Percentiles rank a stretch among this genome's conserved stretches.
phyloP scores from a whole-genome alignment of 2,888 invertebrate species.

The Drosophila helvetica region DNA sequence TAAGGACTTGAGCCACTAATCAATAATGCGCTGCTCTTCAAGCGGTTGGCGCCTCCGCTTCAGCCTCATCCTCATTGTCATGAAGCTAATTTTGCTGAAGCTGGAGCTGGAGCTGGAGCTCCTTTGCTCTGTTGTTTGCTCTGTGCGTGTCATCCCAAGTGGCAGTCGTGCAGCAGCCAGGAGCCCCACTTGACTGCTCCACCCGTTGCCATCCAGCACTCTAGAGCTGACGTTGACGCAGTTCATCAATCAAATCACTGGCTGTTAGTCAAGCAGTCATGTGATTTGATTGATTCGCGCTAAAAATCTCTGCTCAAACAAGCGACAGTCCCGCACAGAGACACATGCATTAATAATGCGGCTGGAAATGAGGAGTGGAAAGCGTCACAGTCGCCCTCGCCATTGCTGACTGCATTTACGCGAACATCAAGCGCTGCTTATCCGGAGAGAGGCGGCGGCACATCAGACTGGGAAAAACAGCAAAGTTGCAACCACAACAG shows the following conservation, averaged over 20 bases:
- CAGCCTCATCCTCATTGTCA: constrained; percentile 11
- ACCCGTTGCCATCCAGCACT: constrained; percentile 12
- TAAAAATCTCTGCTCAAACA: constrained; percentile 66
- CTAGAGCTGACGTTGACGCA: constrained; percentile 44
- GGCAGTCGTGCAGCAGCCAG: constrained; percentile 32
- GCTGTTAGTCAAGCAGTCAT: constrained; percentile 78
- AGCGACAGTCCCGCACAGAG: constrained; percentile 39
- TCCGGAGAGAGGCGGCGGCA: constrained; percentile 21
- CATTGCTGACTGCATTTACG: constrained; percentile 49
- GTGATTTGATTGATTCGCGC: constrained; percentile 78
- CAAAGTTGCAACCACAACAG: constrained; percentile 73
- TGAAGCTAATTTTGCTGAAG: neutral
- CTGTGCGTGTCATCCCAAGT: constrained; percentile 66
- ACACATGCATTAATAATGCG: constrained; percentile 48
- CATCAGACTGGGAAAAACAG: constrained; percentile 10
- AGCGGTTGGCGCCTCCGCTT: constrained; percentile 48
- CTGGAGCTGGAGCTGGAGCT: neutral
- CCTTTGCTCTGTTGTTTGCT: constrained; percentile 40
- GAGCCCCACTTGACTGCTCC: constrained; percentile 24
- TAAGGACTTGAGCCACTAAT: constrained; percentile 54
- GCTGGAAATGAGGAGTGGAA: constrained; percentile 44
- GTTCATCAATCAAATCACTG: constrained; percentile 79
- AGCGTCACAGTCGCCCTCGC: neutral
- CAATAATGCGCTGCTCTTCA: constrained; percentile 63
- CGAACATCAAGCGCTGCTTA: constrained; percentile 59